Conservation (phyloP, 2,113 vertebrate species). For the Pteruthius melanotis region DNA sequence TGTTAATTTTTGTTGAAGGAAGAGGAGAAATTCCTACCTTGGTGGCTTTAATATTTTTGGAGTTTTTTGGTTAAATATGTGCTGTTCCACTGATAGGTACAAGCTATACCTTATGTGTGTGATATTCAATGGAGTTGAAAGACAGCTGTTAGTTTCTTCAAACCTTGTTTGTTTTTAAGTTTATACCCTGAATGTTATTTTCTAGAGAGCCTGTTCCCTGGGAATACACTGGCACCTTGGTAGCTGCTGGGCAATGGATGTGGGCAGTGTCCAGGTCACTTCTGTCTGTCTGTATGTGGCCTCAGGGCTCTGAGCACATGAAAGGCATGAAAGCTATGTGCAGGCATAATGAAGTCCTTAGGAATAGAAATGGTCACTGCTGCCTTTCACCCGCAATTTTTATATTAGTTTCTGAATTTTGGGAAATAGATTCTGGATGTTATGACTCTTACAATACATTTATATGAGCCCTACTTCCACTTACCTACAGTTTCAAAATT, state of each 20-base stretch:
- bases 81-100: neutral
- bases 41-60: neutral
- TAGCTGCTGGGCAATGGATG: neutral
- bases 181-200: neutral
- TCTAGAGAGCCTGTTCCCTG: neutral
- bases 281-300: neutral
- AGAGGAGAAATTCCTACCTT: neutral
- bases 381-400: neutral
- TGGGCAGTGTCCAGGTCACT: neutral
- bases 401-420: neutral
- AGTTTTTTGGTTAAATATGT: neutral
- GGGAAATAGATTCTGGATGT: neutral
- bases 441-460: neutral
- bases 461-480: neutral
- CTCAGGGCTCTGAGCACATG: neutral
- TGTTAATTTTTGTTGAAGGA: neutral
- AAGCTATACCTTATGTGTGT: neutral
- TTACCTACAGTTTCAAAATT: neutral
- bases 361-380: neutral
- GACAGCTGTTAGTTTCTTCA: neutral
- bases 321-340: neutral
- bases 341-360: neutral
- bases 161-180: accelerated
- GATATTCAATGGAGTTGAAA: neutral
- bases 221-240: neutral